phyloP scores from a whole-genome alignment of 2,113 vertebrate species.

The Pteruthius melanotis region DNA sequence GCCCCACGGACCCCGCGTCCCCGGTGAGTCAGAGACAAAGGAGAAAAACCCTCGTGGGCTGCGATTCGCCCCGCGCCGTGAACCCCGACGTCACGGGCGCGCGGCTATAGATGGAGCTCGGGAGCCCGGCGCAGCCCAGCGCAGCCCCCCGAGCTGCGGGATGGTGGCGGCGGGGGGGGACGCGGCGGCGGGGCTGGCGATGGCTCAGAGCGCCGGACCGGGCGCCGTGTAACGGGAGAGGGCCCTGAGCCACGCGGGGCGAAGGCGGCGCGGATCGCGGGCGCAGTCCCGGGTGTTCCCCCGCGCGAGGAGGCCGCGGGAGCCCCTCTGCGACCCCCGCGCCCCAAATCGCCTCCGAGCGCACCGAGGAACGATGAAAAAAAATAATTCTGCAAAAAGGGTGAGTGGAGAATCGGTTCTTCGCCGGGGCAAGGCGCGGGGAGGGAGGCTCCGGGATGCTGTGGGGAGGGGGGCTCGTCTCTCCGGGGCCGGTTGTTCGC shows the following conservation, averaged over 20 bases:
- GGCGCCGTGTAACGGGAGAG: neutral
- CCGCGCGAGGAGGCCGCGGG: neutral
- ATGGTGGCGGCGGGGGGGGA: slow-evolving; percentile 18
- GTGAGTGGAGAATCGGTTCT: slow-evolving; percentile 59
- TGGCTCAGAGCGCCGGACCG: neutral
- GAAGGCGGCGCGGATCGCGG: neutral
- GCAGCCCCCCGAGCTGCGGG: slow-evolving; percentile 46
- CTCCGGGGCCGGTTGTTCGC: neutral
- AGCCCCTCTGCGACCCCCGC: neutral
- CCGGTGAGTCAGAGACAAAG: slow-evolving; percentile 60
- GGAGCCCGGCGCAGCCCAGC: slow-evolving; percentile 45
- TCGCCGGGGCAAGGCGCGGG: neutral
- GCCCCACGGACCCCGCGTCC: neutral
- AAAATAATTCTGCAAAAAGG: slow-evolving; percentile 81
- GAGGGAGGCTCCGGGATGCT: neutral
- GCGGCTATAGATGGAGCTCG: slow-evolving; percentile 75
- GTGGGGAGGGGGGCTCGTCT: neutral
- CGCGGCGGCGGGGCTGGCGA: neutral
- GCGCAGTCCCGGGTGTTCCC: neutral
- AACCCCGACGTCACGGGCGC: slow-evolving; percentile 67
- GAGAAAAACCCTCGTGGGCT: slow-evolving; percentile 25
- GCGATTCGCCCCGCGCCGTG: slow-evolving; percentile 64
- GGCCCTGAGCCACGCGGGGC: neutral
- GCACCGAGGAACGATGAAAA: slow-evolving; percentile 80
- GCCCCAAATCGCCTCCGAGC: neutral